Evolutionary conservation across 2,797 vertebrate species (phyloP), one percentile per base, ranked within the genome.

Genomic region (Parauchenoglanis punctatus): DNA sequence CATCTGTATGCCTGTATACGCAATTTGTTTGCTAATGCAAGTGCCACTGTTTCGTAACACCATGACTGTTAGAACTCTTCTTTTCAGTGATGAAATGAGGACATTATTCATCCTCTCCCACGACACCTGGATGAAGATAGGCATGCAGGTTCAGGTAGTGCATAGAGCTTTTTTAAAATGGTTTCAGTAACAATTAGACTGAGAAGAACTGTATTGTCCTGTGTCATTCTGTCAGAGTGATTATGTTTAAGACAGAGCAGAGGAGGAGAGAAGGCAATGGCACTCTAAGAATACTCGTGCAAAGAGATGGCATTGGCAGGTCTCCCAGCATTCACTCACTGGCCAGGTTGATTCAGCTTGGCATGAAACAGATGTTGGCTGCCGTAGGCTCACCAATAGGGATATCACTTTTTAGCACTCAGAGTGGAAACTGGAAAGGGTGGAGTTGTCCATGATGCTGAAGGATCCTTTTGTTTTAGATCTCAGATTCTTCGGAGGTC

Each of bases 201-300:
- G 31, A 88, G 61, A 89, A 84, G 84, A 87, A 86, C 81, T 72
- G 85, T 58, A 73, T 87, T 80, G 40, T 82, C 86, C 83, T 59
- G 80, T 89, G 90, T 88, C 88, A 91, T 84, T 85, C 77, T 90
- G 90, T 88, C 89, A 86, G 65, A 89, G 75, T 91, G 88, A 91
- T 91, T 91, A 88, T 87, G 87, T 90, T 77, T 89, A 61, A 59
- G 31, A 73, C 6, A 11, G 87, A 89, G 77, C 82, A 72, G 86
- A 84, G 87, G 82, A 89, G 76, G 85, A 90, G 72, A 88, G 81
- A 87, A 72, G 54, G 46, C 81, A 84, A 77, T 46, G n/a, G 68
- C 73, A 85, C 86, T 87, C 91, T 92, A 92, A 91, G 91, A 90
- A 92, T 91, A 91, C 90, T 28, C 59, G 52, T 65, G 81, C 83